These are phyloP conservation scores for Sphaerophoria rueppellii DNA, from an alignment of 2,888 invertebrate genomes.

Conservation along the genomic window DNA sequence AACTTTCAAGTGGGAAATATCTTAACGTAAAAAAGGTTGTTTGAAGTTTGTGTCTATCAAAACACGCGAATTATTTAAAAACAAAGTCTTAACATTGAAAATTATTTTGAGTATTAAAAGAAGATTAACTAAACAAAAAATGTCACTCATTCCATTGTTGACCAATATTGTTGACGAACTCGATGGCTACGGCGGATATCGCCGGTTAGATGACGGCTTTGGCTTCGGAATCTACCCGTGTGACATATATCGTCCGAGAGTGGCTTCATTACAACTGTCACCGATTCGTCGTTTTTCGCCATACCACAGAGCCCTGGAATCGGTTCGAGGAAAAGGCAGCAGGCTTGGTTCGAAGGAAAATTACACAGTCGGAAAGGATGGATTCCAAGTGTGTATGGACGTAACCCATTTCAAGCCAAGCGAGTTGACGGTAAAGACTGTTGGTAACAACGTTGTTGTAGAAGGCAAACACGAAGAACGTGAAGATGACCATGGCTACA, in stretches of 20 bases:
- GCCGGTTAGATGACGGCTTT: constrained; percentile 77
- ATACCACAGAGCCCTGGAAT: constrained; percentile 85
- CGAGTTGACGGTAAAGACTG: constrained; percentile 90
- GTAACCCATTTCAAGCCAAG: constrained; percentile 89
- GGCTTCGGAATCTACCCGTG: constrained; percentile 78
- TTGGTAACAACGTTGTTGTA: constrained; percentile 87
- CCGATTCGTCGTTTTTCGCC: constrained; percentile 88
- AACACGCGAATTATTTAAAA: too few species aligned
- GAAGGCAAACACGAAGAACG: constrained; percentile 91
- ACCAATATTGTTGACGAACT: constrained; percentile 78
- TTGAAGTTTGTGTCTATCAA: background rate
- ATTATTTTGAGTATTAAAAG: background rate
- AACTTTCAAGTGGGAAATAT: background rate
- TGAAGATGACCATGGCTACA: constrained; percentile 88
- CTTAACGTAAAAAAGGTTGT: background rate
- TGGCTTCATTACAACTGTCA: constrained; percentile 73
- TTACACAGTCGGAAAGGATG: constrained; percentile 84
- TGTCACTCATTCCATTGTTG: constrained; percentile 79
- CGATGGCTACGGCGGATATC: constrained; percentile 75
- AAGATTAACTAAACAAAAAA: constrained; percentile 56
- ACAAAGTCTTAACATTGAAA: background rate
- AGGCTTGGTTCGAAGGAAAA: constrained; percentile 85
- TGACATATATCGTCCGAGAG: constrained; percentile 78
- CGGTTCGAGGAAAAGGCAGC: constrained; percentile 79
- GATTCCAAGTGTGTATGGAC: constrained; percentile 88